Percentiles rank a stretch among this genome's conserved stretches.
These are phyloP conservation scores for Smutsia gigantea DNA, from an alignment of 2,797 vertebrate genomes.

Conservation along the genomic window DNA sequence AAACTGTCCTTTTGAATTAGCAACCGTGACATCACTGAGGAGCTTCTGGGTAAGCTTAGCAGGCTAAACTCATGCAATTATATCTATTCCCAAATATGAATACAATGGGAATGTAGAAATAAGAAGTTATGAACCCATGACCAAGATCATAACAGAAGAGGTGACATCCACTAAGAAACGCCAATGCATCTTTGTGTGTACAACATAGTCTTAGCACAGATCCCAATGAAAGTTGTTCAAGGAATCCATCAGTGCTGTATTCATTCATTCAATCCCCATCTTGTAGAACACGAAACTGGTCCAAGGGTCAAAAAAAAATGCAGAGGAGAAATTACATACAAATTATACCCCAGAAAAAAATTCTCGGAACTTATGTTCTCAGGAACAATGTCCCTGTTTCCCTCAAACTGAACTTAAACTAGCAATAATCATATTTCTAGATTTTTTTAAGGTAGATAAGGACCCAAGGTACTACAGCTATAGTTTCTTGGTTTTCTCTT, in stretches of 20 bases:
- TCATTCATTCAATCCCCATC: neutral
- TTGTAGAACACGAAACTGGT: neutral
- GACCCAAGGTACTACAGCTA: neutral
- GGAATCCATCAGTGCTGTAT: neutral
- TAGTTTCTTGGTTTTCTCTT: neutral
- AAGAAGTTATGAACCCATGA: neutral
- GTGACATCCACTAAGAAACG: neutral
- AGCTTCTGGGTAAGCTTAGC: neutral
- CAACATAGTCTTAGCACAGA: neutral
- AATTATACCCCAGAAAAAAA: neutral
- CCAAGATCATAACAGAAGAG: neutral
- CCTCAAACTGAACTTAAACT: neutral
- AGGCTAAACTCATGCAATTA: neutral
- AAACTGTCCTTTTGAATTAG: neutral
- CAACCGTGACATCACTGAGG: neutral
- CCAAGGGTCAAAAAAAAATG: neutral
- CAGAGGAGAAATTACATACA: neutral
- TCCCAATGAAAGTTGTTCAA: neutral
- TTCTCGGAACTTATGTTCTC: neutral
- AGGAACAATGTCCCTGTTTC: neutral
- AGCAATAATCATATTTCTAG: neutral
- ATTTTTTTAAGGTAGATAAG: neutral
- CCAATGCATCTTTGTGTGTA: neutral
- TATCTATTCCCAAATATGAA: neutral
- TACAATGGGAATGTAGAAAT: neutral